phyloP scores from a whole-genome alignment of 1,140 invertebrate genomes.

The Aleiodes sp. region DNA sequence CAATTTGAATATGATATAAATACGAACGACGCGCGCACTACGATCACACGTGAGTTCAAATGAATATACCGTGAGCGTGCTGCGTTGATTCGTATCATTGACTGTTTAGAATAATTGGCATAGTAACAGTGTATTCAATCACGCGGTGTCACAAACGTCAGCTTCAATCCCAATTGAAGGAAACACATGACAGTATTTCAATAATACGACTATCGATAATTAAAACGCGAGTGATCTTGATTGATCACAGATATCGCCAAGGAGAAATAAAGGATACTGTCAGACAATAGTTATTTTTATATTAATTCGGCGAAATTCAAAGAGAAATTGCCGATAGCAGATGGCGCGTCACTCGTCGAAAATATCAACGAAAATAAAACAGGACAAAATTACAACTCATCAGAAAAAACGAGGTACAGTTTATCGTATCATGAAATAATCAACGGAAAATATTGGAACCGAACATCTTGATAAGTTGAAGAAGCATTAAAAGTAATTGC shows the following conservation, averaged over 20 bases:
- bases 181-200: neutral
- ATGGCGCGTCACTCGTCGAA: constrained; percentile 16
- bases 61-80: neutral
- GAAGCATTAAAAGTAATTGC: no score
- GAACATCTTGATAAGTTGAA: no score
- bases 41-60: neutral
- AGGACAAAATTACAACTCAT: neutral
- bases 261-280: neutral
- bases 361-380: neutral
- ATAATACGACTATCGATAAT: neutral
- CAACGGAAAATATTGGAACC: no score
- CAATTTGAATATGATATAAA: neutral
- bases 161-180: neutral
- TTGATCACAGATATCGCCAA: neutral
- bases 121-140: neutral
- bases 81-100: neutral
- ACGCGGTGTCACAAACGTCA: neutral
- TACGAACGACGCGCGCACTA: neutral
- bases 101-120: neutral
- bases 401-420: constrained; percentile 9
- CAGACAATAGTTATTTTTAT: neutral
- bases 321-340: neutral
- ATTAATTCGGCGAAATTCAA: neutral
- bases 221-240: neutral
- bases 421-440: no score